Evolutionary conservation across 64 coral and sea anemone species (phyloP).

Genomic region (Astreopora myriophthalma): DNA sequence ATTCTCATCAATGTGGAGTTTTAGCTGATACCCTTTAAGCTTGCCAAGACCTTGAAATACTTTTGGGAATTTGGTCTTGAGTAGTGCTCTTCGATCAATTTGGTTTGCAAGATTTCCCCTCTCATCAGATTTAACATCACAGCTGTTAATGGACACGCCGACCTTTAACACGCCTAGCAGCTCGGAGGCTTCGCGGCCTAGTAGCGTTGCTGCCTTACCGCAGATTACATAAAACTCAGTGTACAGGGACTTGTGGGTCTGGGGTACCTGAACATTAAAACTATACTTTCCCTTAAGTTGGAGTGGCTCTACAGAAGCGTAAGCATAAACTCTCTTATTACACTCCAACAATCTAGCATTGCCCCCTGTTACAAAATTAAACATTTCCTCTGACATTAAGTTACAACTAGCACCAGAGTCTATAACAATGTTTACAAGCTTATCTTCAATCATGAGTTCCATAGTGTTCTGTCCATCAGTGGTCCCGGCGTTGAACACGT

Average conservation of each 20-base stretch:
- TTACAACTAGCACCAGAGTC: no score
- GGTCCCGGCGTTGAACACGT: slow-evolving; percentile 13
- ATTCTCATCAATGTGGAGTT: no score
- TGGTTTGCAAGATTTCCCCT: no score
- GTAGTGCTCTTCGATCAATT: no score
- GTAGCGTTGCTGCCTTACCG: not conserved
- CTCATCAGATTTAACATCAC: not conserved
- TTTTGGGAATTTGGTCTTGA: no score
- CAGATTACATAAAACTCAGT: slow-evolving; percentile 2
- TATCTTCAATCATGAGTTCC: slow-evolving; percentile 58
- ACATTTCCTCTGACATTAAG: no score
- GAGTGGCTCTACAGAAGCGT: slow-evolving; percentile 47
- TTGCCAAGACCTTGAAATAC: no score
- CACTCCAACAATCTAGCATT: not conserved
- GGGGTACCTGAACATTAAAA: not conserved
- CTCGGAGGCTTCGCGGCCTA: no score
- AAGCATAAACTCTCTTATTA: slow-evolving; percentile 36
- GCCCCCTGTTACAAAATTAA: no score
- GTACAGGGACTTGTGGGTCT: not conserved
- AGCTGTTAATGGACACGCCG: not conserved
- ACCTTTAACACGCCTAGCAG: not conserved
- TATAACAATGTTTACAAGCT: slow-evolving; percentile 49
- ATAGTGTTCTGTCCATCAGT: slow-evolving; percentile 7
- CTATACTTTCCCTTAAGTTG: slow-evolving; percentile 38
- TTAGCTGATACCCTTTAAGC: no score